Evolutionary conservation across 92 coral and sea anemone species (phyloP).

Genomic region (Siderastrea siderea): DNA sequence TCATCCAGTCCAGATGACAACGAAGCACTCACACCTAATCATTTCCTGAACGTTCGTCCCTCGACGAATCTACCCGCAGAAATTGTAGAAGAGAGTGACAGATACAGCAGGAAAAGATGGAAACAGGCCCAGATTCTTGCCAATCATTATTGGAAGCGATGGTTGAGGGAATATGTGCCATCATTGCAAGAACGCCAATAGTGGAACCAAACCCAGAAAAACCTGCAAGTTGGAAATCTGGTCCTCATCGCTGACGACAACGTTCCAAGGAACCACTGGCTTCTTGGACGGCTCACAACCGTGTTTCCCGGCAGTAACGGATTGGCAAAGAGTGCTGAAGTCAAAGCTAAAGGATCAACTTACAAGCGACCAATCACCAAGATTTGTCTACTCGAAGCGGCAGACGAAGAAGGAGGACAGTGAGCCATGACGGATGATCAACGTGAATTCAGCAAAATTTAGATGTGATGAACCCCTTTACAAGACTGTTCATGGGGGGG

Average conservation of each 20-base stretch:
- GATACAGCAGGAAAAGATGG: slow-evolving; percentile 67
- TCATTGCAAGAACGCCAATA: slow-evolving; percentile 56
- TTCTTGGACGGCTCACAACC: slow-evolving; percentile 15
- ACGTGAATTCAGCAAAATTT: neutral
- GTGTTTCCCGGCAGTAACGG: slow-evolving; percentile 35
- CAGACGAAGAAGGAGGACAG: neutral
- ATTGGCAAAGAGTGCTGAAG: slow-evolving; percentile 53
- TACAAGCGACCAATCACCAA: slow-evolving; percentile 57
- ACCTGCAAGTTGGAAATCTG: slow-evolving; percentile 38
- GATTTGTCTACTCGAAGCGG: slow-evolving; percentile 41
- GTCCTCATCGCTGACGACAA: slow-evolving; percentile 69
- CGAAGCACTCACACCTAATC: slow-evolving; percentile 60
- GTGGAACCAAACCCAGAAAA: slow-evolving; percentile 59
- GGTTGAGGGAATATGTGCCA: slow-evolving; percentile 63
- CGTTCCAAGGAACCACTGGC: slow-evolving; percentile 51
- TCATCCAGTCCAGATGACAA: too few relatives aligned
- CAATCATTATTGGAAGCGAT: slow-evolving; percentile 26
- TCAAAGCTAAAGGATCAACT: slow-evolving; percentile 33
- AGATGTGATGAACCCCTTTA: slow-evolving; percentile 13
- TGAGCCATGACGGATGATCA: neutral
- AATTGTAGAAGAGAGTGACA: slow-evolving; percentile 43
- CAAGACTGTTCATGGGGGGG: slow-evolving; percentile 21
- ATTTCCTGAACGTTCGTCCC: slow-evolving; percentile 69
- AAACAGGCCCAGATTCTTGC: slow-evolving; percentile 59
- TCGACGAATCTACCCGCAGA: slow-evolving; percentile 62